Evolutionary conservation across 1,140 invertebrate genomes (phyloP).

Genomic region (Apolygus lucorum): DNA sequence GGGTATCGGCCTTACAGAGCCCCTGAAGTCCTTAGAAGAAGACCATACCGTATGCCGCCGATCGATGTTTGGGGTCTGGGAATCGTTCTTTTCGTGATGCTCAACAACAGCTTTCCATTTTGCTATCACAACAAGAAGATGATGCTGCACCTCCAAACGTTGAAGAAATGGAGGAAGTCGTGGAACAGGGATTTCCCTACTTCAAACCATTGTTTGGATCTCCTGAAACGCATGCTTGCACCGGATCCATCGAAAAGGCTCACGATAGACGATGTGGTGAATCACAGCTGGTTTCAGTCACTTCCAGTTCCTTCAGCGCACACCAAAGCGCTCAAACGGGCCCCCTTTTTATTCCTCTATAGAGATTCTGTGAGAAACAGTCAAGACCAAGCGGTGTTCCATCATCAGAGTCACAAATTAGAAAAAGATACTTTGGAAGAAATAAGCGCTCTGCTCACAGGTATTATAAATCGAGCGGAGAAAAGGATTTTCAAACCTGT

Average conservation of each 20-base stretch:
- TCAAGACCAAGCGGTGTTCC: too few relatives aligned
- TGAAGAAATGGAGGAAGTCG: not conserved
- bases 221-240: not conserved
- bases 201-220: not conserved
- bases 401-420: too few relatives aligned
- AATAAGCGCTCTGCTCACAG: too few relatives aligned
- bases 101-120: not conserved
- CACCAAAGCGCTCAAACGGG: not conserved
- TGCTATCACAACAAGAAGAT: constrained; percentile 3
- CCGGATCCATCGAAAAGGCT: not conserved
- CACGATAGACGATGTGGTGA: not conserved
- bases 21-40: not conserved
- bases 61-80: constrained; percentile 3
- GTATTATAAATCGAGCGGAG: too few relatives aligned
- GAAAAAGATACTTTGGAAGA: too few relatives aligned
- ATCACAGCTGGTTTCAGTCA: not conserved
- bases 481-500: too few relatives aligned
- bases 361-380: too few relatives aligned
- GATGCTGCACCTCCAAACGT: not conserved
- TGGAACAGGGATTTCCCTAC: not conserved
- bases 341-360: not conserved
- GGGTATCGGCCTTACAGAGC: not conserved
- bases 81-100: not conserved
- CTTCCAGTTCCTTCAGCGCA: not conserved
- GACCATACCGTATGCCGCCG: not conserved